phyloP scores from a whole-genome alignment of 2,888 invertebrate species.

The Nephrotoma guestfalica region DNA sequence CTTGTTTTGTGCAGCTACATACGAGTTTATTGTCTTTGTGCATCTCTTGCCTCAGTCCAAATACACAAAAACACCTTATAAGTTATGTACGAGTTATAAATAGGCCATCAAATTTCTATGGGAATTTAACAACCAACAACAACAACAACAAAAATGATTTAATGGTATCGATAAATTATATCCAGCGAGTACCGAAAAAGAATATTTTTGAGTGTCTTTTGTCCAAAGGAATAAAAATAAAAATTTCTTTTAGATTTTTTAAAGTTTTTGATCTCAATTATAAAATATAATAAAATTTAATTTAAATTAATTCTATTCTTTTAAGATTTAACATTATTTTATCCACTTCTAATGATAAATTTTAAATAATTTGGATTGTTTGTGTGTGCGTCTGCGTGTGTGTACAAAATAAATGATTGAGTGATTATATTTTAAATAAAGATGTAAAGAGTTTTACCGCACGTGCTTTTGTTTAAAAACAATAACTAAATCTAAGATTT shows the following conservation, averaged over 20 bases:
- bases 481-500: background rate
- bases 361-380: background rate
- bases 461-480: background rate
- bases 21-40: background rate
- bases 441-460: background rate
- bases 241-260: background rate
- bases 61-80: background rate
- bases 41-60: background rate
- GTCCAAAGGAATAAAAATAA: background rate
- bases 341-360: background rate
- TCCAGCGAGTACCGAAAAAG: background rate
- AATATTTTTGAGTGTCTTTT: background rate
- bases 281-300: background rate
- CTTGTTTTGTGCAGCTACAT: background rate
- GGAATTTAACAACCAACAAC: background rate
- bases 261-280: background rate
- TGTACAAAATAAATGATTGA: background rate
- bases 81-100: background rate
- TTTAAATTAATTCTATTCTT: background rate
- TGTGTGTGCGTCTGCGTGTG: background rate
- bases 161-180: background rate
- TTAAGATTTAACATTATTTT: background rate
- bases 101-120: background rate
- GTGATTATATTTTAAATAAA: background rate
- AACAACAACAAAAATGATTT: background rate